Conservation (phyloP, 2,888 invertebrate species). For the Cerastis rubricosa region DNA sequence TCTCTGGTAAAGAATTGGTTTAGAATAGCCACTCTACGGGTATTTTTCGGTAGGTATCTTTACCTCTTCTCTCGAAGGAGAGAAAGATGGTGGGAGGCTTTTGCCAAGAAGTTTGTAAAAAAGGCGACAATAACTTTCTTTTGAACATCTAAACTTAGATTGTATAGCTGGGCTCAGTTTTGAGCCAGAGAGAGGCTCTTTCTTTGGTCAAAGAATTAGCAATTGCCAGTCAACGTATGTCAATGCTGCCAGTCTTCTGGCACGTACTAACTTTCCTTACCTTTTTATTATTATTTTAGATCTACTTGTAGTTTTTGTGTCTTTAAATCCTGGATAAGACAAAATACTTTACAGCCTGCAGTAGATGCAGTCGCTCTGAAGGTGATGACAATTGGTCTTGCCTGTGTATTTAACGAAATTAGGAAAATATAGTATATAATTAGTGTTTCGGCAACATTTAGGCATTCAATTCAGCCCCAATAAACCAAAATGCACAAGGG, state of each 20-base stretch:
- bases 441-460: background rate
- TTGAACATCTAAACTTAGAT: background rate
- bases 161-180: background rate
- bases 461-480: background rate
- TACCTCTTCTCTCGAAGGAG: too few species aligned
- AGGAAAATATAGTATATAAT: background rate
- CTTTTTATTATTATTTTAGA: too few species aligned
- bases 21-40: background rate
- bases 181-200: too few species aligned
- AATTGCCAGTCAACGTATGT: too few species aligned
- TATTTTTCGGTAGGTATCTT: background rate
- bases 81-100: background rate
- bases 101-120: background rate
- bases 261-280: too few species aligned
- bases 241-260: too few species aligned
- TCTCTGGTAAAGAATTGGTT: background rate
- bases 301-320: too few species aligned
- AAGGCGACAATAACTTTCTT: background rate
- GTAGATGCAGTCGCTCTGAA: background rate
- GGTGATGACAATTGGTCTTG: background rate
- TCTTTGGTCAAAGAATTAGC: too few species aligned
- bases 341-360: background rate
- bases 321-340: background rate
- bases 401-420: background rate
- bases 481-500: background rate